phyloP scores from a whole-genome alignment of 2,113 vertebrate species.

The Copsychus sechellarum region DNA sequence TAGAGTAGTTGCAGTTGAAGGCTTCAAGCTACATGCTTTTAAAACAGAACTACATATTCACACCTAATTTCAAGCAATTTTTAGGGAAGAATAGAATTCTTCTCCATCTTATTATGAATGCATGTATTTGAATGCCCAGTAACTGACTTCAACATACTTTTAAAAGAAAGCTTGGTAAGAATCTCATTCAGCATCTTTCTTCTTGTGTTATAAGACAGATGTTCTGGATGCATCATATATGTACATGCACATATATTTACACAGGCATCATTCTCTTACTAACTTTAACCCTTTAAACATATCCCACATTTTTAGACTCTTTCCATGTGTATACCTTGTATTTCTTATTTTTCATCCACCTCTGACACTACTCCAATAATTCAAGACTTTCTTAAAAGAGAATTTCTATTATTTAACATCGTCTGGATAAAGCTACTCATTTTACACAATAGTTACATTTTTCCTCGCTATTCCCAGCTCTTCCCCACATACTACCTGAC shows the following conservation, averaged over 20 bases:
- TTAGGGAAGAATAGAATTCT: background rate
- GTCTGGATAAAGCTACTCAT: background rate
- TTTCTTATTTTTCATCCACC: background rate
- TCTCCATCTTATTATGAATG: background rate
- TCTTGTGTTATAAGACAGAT: background rate
- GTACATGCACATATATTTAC: background rate
- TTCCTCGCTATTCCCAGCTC: background rate
- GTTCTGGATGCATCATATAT: background rate
- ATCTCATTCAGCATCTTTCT: background rate
- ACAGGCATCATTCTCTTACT: background rate
- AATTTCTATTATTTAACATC: background rate
- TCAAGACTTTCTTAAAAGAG: background rate
- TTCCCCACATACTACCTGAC: background rate
- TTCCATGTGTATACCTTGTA: fast-evolving
- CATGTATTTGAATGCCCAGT: background rate
- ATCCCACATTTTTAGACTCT: background rate
- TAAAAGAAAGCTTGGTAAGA: background rate
- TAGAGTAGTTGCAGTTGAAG: background rate
- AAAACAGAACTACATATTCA: background rate
- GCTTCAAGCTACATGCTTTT: background rate
- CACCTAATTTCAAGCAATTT: background rate
- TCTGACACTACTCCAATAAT: background rate
- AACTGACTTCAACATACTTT: background rate
- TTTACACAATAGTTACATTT: background rate
- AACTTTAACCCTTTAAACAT: background rate